Percentiles rank a stretch among this genome's conserved stretches.
Evolutionary conservation across 2,888 invertebrate species (phyloP).

Genomic region (Myopa testacea): DNA sequence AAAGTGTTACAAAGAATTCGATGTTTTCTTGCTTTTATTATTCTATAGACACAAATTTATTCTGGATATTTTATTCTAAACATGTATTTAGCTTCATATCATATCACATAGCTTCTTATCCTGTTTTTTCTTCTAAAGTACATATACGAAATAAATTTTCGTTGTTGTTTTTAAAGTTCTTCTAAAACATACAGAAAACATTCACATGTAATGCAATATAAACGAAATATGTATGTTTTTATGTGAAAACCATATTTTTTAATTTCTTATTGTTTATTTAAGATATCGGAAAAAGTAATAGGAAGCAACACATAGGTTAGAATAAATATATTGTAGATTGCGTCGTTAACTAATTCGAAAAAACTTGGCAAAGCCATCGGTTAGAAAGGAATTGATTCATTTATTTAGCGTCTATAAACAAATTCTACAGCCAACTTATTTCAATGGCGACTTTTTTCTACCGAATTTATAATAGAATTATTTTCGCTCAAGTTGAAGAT

Average conservation of each 20-base stretch:
- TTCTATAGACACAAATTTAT: too few relatives aligned
- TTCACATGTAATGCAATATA: too few relatives aligned
- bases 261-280: neutral
- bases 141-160: too few relatives aligned
- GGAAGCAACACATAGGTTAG: neutral
- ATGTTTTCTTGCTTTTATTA: too few relatives aligned
- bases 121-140: too few relatives aligned
- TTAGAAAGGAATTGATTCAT: constrained; percentile 2
- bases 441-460: constrained; percentile 32
- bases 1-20: too few relatives aligned
- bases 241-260: neutral
- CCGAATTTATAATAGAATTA: constrained; percentile 28
- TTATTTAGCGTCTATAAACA: constrained; percentile 31
- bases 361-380: constrained; percentile 12
- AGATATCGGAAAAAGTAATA: neutral
- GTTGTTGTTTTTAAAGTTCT: too few relatives aligned
- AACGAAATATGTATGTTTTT: neutral
- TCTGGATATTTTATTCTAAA: too few relatives aligned
- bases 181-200: too few relatives aligned
- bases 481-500: constrained; percentile 35
- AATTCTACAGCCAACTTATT: constrained; percentile 14
- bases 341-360: neutral
- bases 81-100: too few relatives aligned
- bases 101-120: too few relatives aligned
- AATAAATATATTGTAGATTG: neutral